Conservation (phyloP, 2,113 vertebrate species). For the Ranitomeya variabilis region DNA sequence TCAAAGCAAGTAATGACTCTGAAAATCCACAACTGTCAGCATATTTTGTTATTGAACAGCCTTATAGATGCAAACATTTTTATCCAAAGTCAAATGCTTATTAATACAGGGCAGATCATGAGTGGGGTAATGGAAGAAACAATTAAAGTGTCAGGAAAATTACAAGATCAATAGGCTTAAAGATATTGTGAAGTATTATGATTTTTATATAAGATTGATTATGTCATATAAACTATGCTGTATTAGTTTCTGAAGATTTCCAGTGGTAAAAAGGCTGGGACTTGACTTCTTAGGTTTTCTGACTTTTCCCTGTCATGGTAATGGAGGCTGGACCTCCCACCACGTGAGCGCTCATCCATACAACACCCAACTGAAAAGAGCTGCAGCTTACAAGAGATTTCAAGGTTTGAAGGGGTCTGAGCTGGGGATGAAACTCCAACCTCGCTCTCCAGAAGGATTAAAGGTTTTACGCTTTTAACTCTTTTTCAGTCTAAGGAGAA, state of each 20-base stretch:
- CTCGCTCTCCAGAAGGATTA: conserved; percentile 48
- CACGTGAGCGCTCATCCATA: conserved; percentile 45
- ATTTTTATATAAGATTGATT: not conserved
- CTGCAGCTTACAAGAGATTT: conserved; percentile 58
- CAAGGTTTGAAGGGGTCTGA: conserved; percentile 54
- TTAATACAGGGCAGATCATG: not conserved
- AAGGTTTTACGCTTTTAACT: conserved; percentile 45
- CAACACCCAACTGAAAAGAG: conserved; percentile 35
- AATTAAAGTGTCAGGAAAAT: not conserved
- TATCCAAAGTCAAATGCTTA: not conserved
- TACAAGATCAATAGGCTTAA: not conserved
- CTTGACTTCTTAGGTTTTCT: conserved; percentile 20
- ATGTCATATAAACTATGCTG: not conserved
- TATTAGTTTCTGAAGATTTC: not conserved
- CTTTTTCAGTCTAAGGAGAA: conserved; percentile 5
- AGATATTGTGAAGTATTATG: not conserved
- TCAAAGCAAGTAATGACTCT: not conserved
- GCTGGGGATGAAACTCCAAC: conserved; percentile 38
- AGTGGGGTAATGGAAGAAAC: not conserved
- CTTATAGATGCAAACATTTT: not conserved
- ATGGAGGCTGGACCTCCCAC: conserved; percentile 51
- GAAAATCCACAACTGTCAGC: not conserved
- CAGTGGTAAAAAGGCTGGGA: not conserved
- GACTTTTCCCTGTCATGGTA: conserved; percentile 42
- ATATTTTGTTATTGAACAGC: not conserved